Evolutionary conservation across 2,113 vertebrate genomes (phyloP).

Genomic region (Mellivora capensis): DNA sequence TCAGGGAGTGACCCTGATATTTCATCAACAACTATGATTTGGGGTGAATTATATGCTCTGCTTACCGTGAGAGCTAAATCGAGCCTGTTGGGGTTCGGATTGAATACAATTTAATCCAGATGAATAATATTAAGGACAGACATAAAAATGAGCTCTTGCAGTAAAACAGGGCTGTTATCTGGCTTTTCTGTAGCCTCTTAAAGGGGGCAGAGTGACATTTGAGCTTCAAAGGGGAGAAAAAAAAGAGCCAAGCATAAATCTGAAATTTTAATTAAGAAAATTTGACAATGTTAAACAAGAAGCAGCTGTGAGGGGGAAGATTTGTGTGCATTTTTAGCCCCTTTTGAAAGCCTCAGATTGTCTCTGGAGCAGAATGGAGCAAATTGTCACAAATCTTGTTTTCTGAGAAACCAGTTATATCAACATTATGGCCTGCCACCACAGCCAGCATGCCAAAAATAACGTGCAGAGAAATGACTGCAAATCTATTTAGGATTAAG

Average conservation of each 20-base stretch:
- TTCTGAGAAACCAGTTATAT: conserved; percentile 70
- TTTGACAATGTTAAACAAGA: conserved; percentile 61
- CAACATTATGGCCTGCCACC: conserved; percentile 51
- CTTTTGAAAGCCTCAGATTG: conserved; percentile 61
- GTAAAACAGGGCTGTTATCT: not conserved
- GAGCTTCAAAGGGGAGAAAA: not conserved
- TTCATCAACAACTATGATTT: not conserved
- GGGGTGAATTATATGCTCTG: not conserved
- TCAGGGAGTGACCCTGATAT: not conserved
- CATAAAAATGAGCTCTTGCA: not conserved
- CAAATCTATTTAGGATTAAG: conserved; percentile 68
- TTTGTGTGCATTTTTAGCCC: conserved; percentile 58
- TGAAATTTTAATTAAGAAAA: conserved; percentile 69
- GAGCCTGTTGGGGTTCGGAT: not conserved
- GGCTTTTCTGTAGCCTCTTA: conserved; percentile 30
- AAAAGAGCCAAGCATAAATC: conserved; percentile 27
- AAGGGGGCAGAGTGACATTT: conserved; percentile 40
- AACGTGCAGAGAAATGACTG: conserved; percentile 44
- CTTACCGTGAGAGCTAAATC: not conserved
- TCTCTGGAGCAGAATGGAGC: conserved; percentile 63
- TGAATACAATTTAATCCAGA: not conserved
- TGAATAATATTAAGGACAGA: not conserved
- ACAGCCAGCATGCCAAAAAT: conserved; percentile 61
- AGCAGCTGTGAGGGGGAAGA: conserved; percentile 62
- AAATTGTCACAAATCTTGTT: conserved; percentile 73